Percentiles rank a stretch among this genome's conserved stretches.
These are phyloP conservation scores for Morelia viridis DNA, from an alignment of 2,797 vertebrate genomes.

Conservation along the genomic window DNA sequence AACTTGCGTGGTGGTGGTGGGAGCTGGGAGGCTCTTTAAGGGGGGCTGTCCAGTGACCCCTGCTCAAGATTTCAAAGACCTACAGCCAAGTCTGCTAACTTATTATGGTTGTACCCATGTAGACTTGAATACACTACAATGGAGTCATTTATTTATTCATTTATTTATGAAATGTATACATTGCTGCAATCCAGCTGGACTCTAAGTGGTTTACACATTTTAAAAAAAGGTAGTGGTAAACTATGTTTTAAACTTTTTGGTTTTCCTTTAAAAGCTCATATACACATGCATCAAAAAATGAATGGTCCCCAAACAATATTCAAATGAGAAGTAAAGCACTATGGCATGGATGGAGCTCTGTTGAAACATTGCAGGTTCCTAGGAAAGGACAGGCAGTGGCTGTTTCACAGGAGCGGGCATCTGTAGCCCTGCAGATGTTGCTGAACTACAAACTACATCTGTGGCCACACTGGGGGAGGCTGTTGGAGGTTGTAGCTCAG, in stretches of 20 bases:
- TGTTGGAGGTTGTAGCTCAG: too few species aligned
- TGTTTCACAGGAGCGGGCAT: background rate
- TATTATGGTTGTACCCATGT: background rate
- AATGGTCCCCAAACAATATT: conserved; percentile 31
- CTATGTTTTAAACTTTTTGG: background rate
- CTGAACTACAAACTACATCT: too few species aligned
- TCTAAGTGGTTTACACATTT: background rate
- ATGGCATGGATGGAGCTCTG: background rate
- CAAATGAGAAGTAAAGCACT: conserved; percentile 32
- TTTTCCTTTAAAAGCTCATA: background rate
- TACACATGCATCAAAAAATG: background rate
- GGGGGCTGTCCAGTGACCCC: background rate
- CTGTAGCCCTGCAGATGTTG: too few species aligned
- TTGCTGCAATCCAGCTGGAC: too few species aligned
- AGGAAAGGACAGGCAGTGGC: background rate
- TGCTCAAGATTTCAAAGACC: background rate
- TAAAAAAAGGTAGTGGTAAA: background rate
- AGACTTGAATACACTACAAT: background rate
- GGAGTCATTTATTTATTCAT: background rate
- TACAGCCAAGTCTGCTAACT: background rate
- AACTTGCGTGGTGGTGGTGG: background rate
- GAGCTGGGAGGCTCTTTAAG: too few species aligned
- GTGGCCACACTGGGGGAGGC: too few species aligned
- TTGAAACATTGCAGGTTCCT: background rate
- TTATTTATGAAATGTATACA: background rate